Base-by-base conservation (phyloP, 2,797 vertebrate genomes). In the Hoplostethus mediterraneus region DNA sequence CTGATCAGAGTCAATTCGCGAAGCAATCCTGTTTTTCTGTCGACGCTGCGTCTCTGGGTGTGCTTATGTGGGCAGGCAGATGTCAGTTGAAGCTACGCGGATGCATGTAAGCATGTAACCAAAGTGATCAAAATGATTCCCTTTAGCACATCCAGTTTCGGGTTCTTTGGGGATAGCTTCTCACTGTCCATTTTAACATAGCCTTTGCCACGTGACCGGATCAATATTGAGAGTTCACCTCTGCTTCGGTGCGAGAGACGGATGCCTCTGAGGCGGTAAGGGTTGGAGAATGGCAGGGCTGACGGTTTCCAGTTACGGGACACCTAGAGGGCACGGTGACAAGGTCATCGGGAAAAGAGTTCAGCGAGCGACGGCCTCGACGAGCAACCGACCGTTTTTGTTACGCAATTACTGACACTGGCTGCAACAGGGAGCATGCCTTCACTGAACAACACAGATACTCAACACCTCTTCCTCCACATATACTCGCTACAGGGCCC, bases 171-270 rank as follows among this genome's bases (percentile, higher is more conserved):
- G 38, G 62, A 56, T 66, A 71, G 73, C 60, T 75, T 73, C 21
- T 73, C 44, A 61, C 67, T 55, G 56, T 85, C 71, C 64, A 67
- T 76, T 88, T 72, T 33, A 82, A 81, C 72, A 78, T 79, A 75
- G 63, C 65, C 65, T 72, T 62, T 49, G 54, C 55, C 76, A 69
- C 11, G 40, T 79, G 87, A 89, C 62, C 52, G 8, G 77, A 94
- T 94, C 93, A 83, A 91, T 93, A 90, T 3, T 47, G 61, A 85
- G 86, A 90, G 85, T 88, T 90, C 88, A 81, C 75, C 77, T 77
- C 63, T 52, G 57, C 77, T 79, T 55, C 54, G 44, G 60, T 77
- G 64, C 62, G 74, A 84, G 68, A 58, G 78, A 78, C 30, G 12
- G 74, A 71, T 72, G 68, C 61, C 51, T 76, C 81, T 68, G 56